Evolutionary conservation across 2,888 invertebrate genomes (phyloP).

Genomic region (Machimus rusticus): DNA sequence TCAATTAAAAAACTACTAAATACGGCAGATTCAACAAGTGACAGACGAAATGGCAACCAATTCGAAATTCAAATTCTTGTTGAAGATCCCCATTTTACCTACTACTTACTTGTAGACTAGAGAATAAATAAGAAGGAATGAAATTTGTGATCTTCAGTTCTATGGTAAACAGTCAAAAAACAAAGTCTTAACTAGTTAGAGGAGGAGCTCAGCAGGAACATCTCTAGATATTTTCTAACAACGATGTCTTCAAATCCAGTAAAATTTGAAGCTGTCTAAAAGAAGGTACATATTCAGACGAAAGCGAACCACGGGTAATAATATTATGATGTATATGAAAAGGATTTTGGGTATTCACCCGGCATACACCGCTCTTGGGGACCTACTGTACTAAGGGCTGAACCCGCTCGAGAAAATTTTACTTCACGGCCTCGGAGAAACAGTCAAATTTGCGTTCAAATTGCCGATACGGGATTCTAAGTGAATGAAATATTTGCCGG

Average conservation of each 20-base stretch:
- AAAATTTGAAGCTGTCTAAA: slow-evolving; percentile 24
- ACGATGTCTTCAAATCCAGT: neutral
- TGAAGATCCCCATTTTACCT: no score
- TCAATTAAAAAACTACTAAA: no score
- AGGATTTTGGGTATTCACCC: slow-evolving; percentile 35
- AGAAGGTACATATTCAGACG: neutral
- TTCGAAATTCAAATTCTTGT: no score
- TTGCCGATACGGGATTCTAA: slow-evolving; percentile 41
- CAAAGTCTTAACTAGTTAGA: no score
- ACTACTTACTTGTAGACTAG: no score
- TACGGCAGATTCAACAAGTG: no score
- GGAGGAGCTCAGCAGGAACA: no score
- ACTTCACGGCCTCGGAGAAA: slow-evolving; percentile 17
- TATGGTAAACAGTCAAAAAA: no score
- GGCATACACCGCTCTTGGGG: slow-evolving; percentile 10
- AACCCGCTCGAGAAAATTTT: slow-evolving; percentile 16
- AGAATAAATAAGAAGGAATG: no score
- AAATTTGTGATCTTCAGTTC: no score
- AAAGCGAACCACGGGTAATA: slow-evolving; percentile 25
- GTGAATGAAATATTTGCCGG: slow-evolving; percentile 40
- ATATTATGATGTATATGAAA: slow-evolving; percentile 39
- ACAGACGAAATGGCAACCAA: no score
- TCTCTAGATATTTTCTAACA: neutral
- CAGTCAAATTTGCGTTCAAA: slow-evolving; percentile 41
- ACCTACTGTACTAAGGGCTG: slow-evolving; percentile 7